Conservation (phyloP, 2,888 invertebrate species). For the Plagodis pulveraria region DNA sequence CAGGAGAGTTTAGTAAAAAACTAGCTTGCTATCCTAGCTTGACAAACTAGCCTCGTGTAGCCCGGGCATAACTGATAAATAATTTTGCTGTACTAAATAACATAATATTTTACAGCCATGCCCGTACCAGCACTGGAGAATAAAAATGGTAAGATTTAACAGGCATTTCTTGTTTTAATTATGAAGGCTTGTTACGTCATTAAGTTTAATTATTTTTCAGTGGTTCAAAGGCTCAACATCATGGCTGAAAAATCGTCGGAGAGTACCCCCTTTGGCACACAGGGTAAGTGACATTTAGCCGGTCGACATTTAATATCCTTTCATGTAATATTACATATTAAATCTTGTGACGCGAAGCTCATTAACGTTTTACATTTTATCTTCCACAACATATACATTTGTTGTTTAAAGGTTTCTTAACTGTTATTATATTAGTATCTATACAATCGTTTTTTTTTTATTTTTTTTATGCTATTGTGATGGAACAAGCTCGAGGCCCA, state of each 20-base stretch:
- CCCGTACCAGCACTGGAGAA: constrained; percentile 72
- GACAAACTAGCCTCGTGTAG: too few species aligned
- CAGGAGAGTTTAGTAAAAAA: too few species aligned
- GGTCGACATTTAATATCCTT: constrained; percentile 15
- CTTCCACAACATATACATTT: too few species aligned
- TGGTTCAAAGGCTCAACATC: constrained; percentile 75
- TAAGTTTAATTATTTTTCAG: constrained; percentile 48
- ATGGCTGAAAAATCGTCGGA: constrained; percentile 74
- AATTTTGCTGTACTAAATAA: constrained; percentile 22
- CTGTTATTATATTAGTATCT: too few species aligned
- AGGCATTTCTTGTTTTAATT: constrained; percentile 16
- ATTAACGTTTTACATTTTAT: too few species aligned
- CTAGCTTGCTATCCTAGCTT: too few species aligned
- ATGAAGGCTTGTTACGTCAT: constrained; percentile 17
- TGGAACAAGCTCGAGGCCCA: too few species aligned
- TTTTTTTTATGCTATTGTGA: too few species aligned
- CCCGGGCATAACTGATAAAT: constrained; percentile 26
- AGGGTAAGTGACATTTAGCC: constrained; percentile 58
- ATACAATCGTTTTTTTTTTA: too few species aligned
- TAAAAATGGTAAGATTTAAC: constrained; percentile 65
- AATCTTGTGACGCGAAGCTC: neutral
- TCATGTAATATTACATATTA: constrained; percentile 1
- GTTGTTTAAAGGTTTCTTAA: too few species aligned
- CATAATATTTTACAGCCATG: constrained; percentile 63
- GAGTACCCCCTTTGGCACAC: constrained; percentile 76